phyloP scores from a whole-genome alignment of 2,113 vertebrate genomes.

The Odontophorus gujanensis region DNA sequence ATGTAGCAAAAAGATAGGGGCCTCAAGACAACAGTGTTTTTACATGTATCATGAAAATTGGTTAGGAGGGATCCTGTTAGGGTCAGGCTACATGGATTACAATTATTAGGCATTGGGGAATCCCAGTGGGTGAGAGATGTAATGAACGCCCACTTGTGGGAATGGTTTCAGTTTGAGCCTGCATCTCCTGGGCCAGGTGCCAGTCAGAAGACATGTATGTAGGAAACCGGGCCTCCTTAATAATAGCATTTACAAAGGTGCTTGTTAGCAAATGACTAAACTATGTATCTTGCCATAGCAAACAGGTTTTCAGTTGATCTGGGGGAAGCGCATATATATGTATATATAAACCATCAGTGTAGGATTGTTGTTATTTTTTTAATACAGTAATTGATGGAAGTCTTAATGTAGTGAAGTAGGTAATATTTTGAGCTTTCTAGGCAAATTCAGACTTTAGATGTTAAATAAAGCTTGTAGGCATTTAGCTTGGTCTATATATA shows the following conservation, averaged over 20 bases:
- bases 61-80: background rate
- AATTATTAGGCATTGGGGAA: background rate
- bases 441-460: background rate
- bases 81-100: background rate
- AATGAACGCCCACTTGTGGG: background rate
- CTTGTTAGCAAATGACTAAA: background rate
- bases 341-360: background rate
- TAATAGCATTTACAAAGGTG: background rate
- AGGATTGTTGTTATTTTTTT: background rate
- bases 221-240: background rate
- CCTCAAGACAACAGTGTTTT: background rate
- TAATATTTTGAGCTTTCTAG: background rate
- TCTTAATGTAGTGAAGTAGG: background rate
- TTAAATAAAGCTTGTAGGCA: background rate
- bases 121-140: background rate
- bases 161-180: background rate
- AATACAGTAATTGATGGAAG: background rate
- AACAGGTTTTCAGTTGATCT: background rate
- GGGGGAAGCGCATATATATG: background rate
- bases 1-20: background rate
- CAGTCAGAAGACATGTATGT: background rate
- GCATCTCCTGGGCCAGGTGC: rapidly evolving
- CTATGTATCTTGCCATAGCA: background rate
- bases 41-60: background rate
- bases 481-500: background rate